These are phyloP conservation scores for Leptopterna dolabrata DNA, from an alignment of 2,888 invertebrate species.

Conservation along the genomic window DNA sequence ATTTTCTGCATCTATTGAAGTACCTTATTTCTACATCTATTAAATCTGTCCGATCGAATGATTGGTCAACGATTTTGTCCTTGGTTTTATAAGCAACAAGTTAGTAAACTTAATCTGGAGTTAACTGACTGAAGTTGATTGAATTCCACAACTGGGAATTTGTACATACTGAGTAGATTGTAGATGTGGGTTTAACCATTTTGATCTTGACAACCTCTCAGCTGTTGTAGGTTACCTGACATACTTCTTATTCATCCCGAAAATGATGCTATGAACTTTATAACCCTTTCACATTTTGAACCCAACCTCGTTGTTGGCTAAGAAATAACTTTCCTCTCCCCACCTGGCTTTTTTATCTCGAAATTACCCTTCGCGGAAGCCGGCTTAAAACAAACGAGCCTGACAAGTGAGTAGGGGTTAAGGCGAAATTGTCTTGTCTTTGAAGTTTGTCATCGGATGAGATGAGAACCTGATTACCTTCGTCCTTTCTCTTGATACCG, in stretches of 20 bases:
- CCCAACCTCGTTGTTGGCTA: neutral
- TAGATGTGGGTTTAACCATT: neutral
- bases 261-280: too few relatives aligned
- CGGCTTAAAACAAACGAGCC: neutral
- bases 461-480: neutral
- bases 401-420: neutral
- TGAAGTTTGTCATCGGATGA: constrained; percentile 9
- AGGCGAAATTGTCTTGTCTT: neutral
- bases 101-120: too few relatives aligned
- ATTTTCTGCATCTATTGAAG: neutral
- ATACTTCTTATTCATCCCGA: too few relatives aligned
- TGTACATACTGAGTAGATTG: too few relatives aligned
- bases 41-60: too few relatives aligned
- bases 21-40: too few relatives aligned
- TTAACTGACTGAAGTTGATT: too few relatives aligned
- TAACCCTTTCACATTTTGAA: neutral
- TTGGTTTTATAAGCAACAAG: too few relatives aligned
- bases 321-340: neutral
- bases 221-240: too few relatives aligned
- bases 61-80: neutral
- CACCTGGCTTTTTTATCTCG: neutral
- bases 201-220: too few relatives aligned
- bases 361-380: neutral
- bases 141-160: too few relatives aligned
- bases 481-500: neutral